Percentiles rank a stretch among this genome's conserved stretches.
phyloP scores from a whole-genome alignment of 2,113 vertebrate genomes.

The Xiphophorus couchianus region DNA sequence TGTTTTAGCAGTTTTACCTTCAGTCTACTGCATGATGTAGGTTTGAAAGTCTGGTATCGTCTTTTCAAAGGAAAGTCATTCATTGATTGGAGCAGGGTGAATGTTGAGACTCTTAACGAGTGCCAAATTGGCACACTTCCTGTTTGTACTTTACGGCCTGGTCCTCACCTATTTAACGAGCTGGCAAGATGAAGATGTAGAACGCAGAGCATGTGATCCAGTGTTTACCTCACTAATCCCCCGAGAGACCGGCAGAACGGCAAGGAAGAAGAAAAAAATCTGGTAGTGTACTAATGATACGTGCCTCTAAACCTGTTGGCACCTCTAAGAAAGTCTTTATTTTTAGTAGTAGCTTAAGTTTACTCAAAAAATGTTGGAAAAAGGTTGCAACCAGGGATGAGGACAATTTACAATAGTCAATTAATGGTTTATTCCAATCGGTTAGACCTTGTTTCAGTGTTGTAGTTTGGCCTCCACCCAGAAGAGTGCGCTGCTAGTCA shows the following conservation, averaged over 20 bases:
- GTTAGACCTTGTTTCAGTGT: no score
- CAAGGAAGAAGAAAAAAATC: conserved; percentile 6
- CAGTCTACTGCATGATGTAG: neutral
- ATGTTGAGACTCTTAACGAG: neutral
- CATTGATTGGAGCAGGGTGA: conserved; percentile 9
- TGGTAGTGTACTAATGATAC: neutral
- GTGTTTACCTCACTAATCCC: conserved; percentile 66
- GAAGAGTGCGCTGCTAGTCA: no score
- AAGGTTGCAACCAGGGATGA: neutral
- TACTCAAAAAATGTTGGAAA: no score
- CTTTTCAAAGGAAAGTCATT: neutral
- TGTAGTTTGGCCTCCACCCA: no score
- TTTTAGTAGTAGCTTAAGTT: no score
- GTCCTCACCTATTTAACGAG: conserved; percentile 25
- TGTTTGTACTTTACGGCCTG: conserved; percentile 5
- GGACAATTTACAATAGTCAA: no score
- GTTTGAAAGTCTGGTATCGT: neutral
- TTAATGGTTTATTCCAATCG: no score
- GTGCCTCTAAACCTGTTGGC: neutral
- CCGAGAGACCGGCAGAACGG: conserved; percentile 36
- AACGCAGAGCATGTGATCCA: conserved; percentile 40
- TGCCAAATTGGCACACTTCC: conserved; percentile 20
- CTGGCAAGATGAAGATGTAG: conserved; percentile 50
- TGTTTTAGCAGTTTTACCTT: neutral
- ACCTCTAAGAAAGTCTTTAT: neutral